Percentiles rank a stretch among this genome's conserved stretches.
phyloP scores from a whole-genome alignment of 2,797 vertebrate genomes.

The Taenioides sp. region DNA sequence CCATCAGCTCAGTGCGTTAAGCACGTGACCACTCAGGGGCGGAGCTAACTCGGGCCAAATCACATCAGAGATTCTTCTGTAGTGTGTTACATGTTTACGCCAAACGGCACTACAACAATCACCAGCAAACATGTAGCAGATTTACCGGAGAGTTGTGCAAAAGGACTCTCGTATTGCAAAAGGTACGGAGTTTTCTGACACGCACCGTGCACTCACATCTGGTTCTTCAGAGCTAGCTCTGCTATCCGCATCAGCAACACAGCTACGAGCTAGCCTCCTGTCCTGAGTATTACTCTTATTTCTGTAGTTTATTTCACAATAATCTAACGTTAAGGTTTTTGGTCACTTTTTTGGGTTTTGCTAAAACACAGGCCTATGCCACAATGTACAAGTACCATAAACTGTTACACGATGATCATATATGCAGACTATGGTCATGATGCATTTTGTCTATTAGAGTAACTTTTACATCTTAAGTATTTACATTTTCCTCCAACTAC shows the following conservation, averaged over 20 bases:
- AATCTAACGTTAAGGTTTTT: not conserved
- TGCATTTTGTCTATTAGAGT: not conserved
- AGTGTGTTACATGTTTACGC: not conserved
- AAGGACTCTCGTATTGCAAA: slow-evolving; percentile 24
- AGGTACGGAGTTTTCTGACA: slow-evolving; percentile 36
- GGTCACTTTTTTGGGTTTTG: not conserved
- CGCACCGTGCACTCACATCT: slow-evolving; percentile 18
- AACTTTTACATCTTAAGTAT: not conserved
- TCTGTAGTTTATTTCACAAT: not conserved
- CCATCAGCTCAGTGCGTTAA: no score
- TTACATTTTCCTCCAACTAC: not conserved
- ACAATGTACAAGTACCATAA: not conserved
- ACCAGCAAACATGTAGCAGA: slow-evolving; percentile 39
- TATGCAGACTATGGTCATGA: not conserved
- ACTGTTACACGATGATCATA: not conserved
- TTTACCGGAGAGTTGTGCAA: slow-evolving; percentile 7
- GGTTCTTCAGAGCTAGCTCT: slow-evolving; percentile 19
- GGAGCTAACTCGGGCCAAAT: not conserved
- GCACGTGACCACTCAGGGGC: not conserved
- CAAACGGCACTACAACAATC: not conserved
- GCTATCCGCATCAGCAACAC: slow-evolving; percentile 15
- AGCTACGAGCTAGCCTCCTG: slow-evolving; percentile 6
- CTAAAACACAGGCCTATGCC: not conserved
- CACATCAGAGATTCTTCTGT: not conserved
- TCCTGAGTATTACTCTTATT: not conserved